Evolutionary conservation across 2,888 invertebrate species (phyloP), one percentile per base, ranked within the genome.

Genomic region (Dasypogon diadema): DNA sequence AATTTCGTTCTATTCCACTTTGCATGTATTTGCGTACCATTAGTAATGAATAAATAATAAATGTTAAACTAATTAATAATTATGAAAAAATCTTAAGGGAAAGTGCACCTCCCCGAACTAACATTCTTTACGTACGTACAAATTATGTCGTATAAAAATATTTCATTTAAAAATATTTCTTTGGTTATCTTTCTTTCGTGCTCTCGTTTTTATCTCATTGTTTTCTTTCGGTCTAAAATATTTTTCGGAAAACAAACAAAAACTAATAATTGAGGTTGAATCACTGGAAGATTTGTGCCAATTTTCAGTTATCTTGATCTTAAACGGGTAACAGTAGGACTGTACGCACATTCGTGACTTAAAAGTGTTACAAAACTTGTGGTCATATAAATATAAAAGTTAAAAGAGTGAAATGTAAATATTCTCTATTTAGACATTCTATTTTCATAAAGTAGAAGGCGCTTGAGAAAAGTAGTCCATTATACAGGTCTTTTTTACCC

Each of bases 141-240:
- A 70, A 70, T 70, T 70, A 70, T 70, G 26, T 70, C 54, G 70
- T 70, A 70, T 70, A 70, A 70, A 70, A 70, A 70, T 70, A 70
- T 70, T 70, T 70, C 54, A 70, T 70, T 70, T 54, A 70, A 70
- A 70, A 70, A 70, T 70, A 70, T 54, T 54, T 70, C 21, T 68
- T 68, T 48, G 22, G 46, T 34, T 68, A n/a, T 60, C 48, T 70
- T 54, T 70, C 54, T 70, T 21, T 70, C 30, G 26, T 22, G 30
- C 54, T 70, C 34, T 48, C 16, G 14, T 42, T 65, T 42, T 65
- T 42, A 46, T 48, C 22, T 51, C 70, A 54, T 30, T 70, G 70
- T 70, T 54, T 21, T 54, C 70, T 18, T 70, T 70, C 70, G 34
- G 14, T 54, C 14, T 51, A 14, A 51, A 54, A 70, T 70, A 54